Conservation (phyloP, 92 coral and sea anemone species). For the Phenganax marumi region DNA sequence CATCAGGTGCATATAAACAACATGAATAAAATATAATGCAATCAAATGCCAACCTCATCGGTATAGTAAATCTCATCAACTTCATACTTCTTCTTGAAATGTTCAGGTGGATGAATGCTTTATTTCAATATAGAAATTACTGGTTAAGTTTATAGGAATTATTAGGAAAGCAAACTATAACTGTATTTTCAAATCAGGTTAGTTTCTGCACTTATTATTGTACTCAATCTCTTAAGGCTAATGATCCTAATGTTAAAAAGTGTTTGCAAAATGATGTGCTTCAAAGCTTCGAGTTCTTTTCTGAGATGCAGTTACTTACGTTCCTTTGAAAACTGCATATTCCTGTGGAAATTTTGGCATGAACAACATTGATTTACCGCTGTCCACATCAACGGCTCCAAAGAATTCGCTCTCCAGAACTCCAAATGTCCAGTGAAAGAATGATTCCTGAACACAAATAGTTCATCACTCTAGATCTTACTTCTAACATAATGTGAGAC, state of each 20-base stretch:
- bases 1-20: background rate
- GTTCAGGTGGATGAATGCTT: slow-evolving; percentile 76
- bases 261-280: too few relatives aligned
- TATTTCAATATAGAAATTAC: background rate
- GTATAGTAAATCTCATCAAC: slow-evolving; percentile 81
- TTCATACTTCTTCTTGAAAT: slow-evolving; percentile 84
- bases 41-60: slow-evolving; percentile 62
- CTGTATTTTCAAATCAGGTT: too few relatives aligned
- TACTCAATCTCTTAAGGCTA: too few relatives aligned
- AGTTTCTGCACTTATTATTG: too few relatives aligned
- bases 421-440: slow-evolving; percentile 98
- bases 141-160: background rate
- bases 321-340: slow-evolving; percentile 94
- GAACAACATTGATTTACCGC: slow-evolving; percentile 71
- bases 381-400: slow-evolving; percentile 90
- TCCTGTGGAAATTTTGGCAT: slow-evolving; percentile 81
- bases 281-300: too few relatives aligned
- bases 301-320: slow-evolving; percentile 49
- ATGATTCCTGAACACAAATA: slow-evolving; percentile 69
- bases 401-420: slow-evolving; percentile 83
- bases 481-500: background rate
- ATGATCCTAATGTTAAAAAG: too few relatives aligned
- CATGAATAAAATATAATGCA: background rate
- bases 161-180: background rate
- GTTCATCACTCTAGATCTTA: background rate